Base-by-base conservation (phyloP, 2,113 vertebrate genomes). In the Cryptomyrus ogoouensis region DNA sequence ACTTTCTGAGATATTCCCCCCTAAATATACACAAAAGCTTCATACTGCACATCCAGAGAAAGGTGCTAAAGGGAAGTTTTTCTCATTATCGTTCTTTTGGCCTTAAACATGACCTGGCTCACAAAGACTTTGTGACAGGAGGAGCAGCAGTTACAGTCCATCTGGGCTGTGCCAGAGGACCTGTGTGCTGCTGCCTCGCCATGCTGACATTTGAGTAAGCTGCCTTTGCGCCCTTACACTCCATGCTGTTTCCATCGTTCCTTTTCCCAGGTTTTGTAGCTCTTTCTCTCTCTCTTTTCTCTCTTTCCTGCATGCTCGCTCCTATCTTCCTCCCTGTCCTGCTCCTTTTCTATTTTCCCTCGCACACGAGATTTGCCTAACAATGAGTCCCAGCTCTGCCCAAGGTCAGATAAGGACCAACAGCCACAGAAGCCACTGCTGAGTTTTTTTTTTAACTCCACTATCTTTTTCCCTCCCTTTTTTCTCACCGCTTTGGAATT, bases 391-490 rank as follows among this genome's bases (percentile, higher is more conserved):
- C 52, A 50, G 84, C 94, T 96, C 96, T 96, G 96, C 96, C 95
- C 95, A 96, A 96, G 95, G 96, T 96, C 95, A 96, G 96, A 96
- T 96, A 96, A 96, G 95, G 95, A 95, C 94, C 94, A 94, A 94
- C 92, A 95, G 94, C 94, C 94, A 94, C 95, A 96, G 95, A 95
- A 96, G 94, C 94, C 94, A 95, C 94, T 93, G 94, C 95, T 93
- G 94, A 94, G 95, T 96, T 96, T 95, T 96, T 96, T 92, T 92
- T 95, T 93, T 42, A 87, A 89, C 90, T 89, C 80, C 90, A 50
- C 90, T 91, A 91, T 91, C 90, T 83, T 93, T 89, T 88, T 47
- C 66, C 58, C 87, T 90, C 93, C 58, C 92, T 91, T 94, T 95
- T 94, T 94, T 94, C 94, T 93, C 95, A 93, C 94, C 95, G 96